Conservation (phyloP, 2,888 invertebrate species). For the Tridacna crocea region DNA sequence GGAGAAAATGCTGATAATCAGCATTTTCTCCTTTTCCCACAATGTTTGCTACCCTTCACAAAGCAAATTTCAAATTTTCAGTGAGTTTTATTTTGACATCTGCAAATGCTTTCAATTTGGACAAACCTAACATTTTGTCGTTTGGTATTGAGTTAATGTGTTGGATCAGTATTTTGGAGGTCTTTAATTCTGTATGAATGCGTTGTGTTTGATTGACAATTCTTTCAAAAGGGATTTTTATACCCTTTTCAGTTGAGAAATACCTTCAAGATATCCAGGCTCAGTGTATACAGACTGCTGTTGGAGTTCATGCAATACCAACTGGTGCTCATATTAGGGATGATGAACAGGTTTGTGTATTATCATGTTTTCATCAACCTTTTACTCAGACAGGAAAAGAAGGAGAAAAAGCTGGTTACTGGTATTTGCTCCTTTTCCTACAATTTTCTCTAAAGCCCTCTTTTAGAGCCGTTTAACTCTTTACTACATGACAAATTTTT, state of each 20-base stretch:
- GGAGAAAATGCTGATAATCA: neutral
- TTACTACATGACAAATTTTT: too few species aligned
- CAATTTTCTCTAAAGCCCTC: too few species aligned
- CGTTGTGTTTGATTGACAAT: too few species aligned
- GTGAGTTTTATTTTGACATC: neutral
- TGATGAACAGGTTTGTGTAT: slow-evolving; percentile 85
- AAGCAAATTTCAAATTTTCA: neutral
- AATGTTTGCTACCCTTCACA: neutral
- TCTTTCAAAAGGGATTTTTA: too few species aligned
- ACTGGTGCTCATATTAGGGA: slow-evolving; percentile 91
- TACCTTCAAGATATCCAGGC: slow-evolving; percentile 88
- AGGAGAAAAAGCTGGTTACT: too few species aligned
- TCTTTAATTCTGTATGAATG: too few species aligned
- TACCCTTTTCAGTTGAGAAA: slow-evolving; percentile 88
- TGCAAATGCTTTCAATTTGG: neutral
- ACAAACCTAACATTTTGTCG: neutral
- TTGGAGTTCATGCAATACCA: slow-evolving; percentile 87
- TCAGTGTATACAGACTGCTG: slow-evolving; percentile 82
- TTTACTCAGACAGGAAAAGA: too few species aligned
- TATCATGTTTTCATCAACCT: neutral
- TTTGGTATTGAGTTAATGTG: neutral
- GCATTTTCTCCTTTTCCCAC: neutral
- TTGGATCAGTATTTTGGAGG: too few species aligned
- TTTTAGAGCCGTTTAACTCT: too few species aligned
- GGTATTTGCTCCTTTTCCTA: too few species aligned